Evolutionary conservation across 53 echinoderm and acorn worm genomes (phyloP), one percentile per base, ranked within the genome.

Genomic region (Holothuria leucospilota): DNA sequence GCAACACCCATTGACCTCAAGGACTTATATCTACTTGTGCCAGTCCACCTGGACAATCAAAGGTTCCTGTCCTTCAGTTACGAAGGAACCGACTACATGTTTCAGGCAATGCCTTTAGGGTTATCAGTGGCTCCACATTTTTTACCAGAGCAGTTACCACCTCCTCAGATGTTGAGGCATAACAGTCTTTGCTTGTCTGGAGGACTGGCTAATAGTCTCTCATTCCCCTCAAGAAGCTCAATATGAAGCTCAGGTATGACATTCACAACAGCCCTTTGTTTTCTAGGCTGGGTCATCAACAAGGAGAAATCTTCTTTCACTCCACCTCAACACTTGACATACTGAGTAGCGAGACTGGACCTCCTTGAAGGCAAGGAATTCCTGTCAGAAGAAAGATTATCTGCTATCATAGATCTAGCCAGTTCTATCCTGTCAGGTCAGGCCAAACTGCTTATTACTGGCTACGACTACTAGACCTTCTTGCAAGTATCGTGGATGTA

Each of bases 131-230:
- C 92, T 4, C 89, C 89, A n/a, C 40, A 83, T 29, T 59, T 92
- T 25, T 93, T 4, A 69, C 87, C 24, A 42, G 59, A 40, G 81
- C 60, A 2, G 29, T 87, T 8, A 75, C 79, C 28, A 70, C 87
- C 9, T 61, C 6, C 73, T 92, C 14, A 42, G 86, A 51, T 24
- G 63, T 30, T 18, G 20, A 24, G 90, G 70, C 1, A 49, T 85
- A n/a, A 63, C 25, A 9, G 51, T 88, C 0, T 90, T 79, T 69
- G 59, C 78, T 38, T 90, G 78, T 52, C 74, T 93, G 1, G 90
- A 90, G 86, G 85, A 90, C 60, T 93, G 88, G 73, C 83, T 90
- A 34, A 63, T 78, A 12, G 16, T 90, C 11, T 87, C 59, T 13
- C 24, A 16, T 1, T 86, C 86, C 26, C 49, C 6, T 49, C 13